Percentiles rank a stretch among this genome's conserved stretches.
phyloP scores from a whole-genome alignment of 2,113 vertebrate genomes.

The Salvelinus namaycush region DNA sequence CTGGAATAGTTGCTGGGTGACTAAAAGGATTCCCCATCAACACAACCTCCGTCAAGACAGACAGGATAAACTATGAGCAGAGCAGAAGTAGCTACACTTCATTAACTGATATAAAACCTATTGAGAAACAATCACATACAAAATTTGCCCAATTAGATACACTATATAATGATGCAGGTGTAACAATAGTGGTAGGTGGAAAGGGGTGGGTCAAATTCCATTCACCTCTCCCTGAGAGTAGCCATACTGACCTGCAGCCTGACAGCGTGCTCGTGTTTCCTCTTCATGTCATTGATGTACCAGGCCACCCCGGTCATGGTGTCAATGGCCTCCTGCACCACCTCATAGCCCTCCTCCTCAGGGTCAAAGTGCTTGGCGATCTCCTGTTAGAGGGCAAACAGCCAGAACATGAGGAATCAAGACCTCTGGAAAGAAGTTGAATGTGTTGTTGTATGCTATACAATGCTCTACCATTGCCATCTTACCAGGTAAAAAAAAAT shows the following conservation, averaged over 20 bases:
- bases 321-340: conserved; percentile 91
- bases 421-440: no score
- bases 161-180: background rate
- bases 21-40: no score
- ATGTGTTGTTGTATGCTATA: no score
- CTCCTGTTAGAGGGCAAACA: conserved; percentile 78
- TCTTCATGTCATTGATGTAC: conserved; percentile 99
- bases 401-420: background rate
- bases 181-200: background rate
- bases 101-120: no score
- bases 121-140: no score
- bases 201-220: background rate
- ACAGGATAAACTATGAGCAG: no score
- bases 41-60: no score
- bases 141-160: background rate
- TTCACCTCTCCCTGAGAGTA: no score
- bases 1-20: background rate
- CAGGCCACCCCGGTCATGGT: conserved; percentile 97
- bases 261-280: conserved; percentile 93
- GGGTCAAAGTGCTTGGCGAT: conserved; percentile 90
- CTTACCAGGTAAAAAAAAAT: no score
- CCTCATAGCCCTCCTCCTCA: conserved; percentile 84
- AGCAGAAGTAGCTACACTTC: no score
- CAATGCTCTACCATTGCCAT: no score
- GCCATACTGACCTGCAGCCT: conserved; percentile 86